Base-by-base conservation (phyloP, 2,888 invertebrate species). In the Sialis lutaria region DNA sequence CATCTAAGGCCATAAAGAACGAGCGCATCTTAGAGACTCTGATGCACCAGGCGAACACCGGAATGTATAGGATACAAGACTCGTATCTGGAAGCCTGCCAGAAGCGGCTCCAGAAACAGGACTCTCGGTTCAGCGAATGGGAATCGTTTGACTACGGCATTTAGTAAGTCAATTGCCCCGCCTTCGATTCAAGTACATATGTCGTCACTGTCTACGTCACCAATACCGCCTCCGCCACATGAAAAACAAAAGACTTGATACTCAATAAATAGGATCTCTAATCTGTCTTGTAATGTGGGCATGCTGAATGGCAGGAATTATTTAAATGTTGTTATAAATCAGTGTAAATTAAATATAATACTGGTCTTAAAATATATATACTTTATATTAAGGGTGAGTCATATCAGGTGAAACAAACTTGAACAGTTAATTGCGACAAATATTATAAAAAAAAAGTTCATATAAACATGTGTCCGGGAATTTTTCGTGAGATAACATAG, bases 31-130 rank as follows among this genome's bases (percentile, higher is more conserved):
- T 92, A 59, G 90, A 91, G 64, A 92, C 92, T 5, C 72, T 92
- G 43, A 89, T 90, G 85, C 85, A 82, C 66, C 92, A 92, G 67
- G 91, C 91, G 45, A 90, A 89, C 65, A 80, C 87, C 2, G 92
- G 92, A 41, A 90, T 90, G 75, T 92, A 90, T 67, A 75, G 90
- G 50, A 86, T 91, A 62, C 87, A 90, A 61, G 89, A 90, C 64
- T 79, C 80, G 55, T 85, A 85, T 60, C 68, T 92, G 58, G 85
- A 88, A 64, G 89, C 86, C 55, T 91, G 88, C 63, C 84, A 88
- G 58, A 83, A 82, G 63, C 77, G 83, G 56, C 72, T 90, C 58
- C 82, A 87, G 65, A 87, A 87, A 65, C 89, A 90, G 65, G 89
- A 90, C 67, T 89, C 89, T 50, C 75, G 84, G 56, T 82, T 80